Conservation (phyloP, 2,888 invertebrate species). For the Drosophila algonquin region DNA sequence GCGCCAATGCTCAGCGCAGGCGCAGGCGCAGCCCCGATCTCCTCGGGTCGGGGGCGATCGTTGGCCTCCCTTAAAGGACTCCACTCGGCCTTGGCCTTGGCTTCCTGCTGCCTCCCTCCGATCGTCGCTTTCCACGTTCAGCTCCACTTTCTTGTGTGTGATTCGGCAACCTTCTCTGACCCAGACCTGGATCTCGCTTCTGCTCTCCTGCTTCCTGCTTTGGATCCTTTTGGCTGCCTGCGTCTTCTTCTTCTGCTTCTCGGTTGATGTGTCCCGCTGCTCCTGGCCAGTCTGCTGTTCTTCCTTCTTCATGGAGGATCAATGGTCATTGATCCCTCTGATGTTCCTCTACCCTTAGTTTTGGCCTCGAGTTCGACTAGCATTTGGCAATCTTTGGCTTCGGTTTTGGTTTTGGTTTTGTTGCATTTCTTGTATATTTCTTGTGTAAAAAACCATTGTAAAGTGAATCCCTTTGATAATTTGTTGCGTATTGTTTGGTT, state of each 20-base stretch:
- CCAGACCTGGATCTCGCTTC: background rate
- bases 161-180: background rate
- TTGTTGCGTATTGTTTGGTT: background rate
- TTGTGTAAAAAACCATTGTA: background rate
- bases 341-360: constrained; percentile 15
- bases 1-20: constrained; percentile 72
- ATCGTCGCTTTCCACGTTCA: background rate
- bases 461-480: background rate
- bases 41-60: background rate
- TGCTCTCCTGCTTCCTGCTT: background rate
- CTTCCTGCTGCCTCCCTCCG: constrained; percentile 16
- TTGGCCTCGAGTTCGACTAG: constrained; percentile 10
- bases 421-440: constrained; percentile 1
- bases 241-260: constrained; percentile 3
- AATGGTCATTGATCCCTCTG: background rate
- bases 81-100: background rate
- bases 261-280: constrained; percentile 20
- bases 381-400: constrained; percentile 33
- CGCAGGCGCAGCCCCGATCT: background rate
- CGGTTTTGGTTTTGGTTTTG: constrained; percentile 5
- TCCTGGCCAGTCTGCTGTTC: background rate
- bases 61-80: background rate
- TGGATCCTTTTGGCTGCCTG: background rate
- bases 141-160: constrained; percentile 2
- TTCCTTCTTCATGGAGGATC: background rate